Evolutionary conservation across 2,797 vertebrate genomes (phyloP), one percentile per base, ranked within the genome.

Genomic region (Ispidina lecontei): DNA sequence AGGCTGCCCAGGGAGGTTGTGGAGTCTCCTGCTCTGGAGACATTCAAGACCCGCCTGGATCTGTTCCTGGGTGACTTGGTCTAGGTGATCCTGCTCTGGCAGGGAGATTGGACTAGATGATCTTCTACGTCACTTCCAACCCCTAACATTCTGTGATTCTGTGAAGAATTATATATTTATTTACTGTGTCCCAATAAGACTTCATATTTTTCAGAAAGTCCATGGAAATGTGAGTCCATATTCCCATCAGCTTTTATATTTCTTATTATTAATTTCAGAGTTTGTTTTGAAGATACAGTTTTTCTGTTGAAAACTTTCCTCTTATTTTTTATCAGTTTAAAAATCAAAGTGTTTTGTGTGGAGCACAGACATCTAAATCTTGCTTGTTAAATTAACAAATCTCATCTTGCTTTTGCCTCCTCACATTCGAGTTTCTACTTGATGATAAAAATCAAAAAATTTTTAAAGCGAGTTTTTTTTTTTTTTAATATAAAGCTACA

Each of bases 381-480:
- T 14, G 47, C 4, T 41, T 69, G 1, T 21, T 72, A 43, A 41
- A 55, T 62, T 29, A 76, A 76, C 2, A 37, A 62, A 52, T 47
- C 25, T 65, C 33, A 51, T 29, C 8, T 37, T 10, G 0, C 18
- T 47, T 64, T 84, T 8, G 6, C 12, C n/a, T n/a, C 2, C 6
- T 1, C 5, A 49, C 6, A 44, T 47, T 72, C 51, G 47, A 64
- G 21, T 75, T 37, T 91, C 37, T 77, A 29, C 12, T 25, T 39
- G 19, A 37, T 46, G 13, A 79, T 26, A 19, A n/a, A 69, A 69
- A 75, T 51, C 23, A 31, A 71, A 70, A 67, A 11, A n/a, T n/a
- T n/a, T n/a, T n/a, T n/a, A n/a, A n/a, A n/a, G 6, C 44, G 0
- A 29, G 28, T 19, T 29, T 10, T 16, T 0, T 6, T 60, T 62